Conservation (phyloP, 2,113 vertebrate genomes). For the Guaruba guarouba region DNA sequence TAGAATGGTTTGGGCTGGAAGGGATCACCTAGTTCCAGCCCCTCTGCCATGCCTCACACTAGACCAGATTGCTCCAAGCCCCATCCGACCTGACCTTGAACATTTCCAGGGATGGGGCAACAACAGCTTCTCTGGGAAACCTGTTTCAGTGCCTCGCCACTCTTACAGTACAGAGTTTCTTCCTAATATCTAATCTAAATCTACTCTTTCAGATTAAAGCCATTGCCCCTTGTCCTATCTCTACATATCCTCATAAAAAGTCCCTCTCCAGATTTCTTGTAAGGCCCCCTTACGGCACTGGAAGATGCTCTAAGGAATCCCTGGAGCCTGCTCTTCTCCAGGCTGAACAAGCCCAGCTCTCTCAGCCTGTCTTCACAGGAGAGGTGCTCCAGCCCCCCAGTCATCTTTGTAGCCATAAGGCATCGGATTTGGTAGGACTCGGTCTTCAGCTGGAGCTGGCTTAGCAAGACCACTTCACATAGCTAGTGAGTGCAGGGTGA, state of each 20-base stretch:
- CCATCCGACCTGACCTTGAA: background rate
- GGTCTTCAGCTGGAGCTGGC: background rate
- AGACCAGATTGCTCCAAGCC: background rate
- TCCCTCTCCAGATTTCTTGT: background rate
- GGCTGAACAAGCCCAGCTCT: background rate
- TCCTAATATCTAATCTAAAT: background rate
- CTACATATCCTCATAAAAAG: background rate
- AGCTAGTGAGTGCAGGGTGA: accelerated
- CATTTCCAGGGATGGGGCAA: background rate
- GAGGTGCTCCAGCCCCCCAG: background rate
- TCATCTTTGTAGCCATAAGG: background rate
- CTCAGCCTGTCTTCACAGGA: background rate
- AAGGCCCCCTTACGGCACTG: background rate
- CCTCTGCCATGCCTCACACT: background rate
- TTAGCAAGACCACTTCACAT: background rate
- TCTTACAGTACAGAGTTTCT: background rate
- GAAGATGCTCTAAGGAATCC: background rate
- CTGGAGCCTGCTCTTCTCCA: background rate
- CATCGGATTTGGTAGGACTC: background rate
- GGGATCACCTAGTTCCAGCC: background rate
- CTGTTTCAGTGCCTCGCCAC: background rate
- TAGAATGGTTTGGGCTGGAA: background rate
- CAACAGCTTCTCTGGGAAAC: background rate
- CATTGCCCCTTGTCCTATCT: background rate
- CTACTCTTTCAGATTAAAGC: background rate